Evolutionary conservation across 1,140 invertebrate genomes (phyloP).

Genomic region (Drosophila asahinai): DNA sequence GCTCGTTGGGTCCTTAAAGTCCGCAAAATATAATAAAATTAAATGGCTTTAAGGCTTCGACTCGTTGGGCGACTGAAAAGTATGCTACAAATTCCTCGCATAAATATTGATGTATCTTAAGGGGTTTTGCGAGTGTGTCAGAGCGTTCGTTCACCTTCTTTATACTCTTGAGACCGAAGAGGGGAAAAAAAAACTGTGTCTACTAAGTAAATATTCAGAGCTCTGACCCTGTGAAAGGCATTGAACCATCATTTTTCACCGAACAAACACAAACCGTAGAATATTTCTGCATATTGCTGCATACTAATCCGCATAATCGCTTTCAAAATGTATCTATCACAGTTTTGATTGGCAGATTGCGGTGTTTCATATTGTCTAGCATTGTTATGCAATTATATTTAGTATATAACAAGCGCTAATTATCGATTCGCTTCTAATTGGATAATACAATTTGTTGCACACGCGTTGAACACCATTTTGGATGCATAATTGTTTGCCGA

Average conservation of each 20-base stretch:
- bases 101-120: constrained; percentile 34
- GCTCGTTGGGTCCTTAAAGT: constrained; percentile 42
- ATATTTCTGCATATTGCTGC: constrained; percentile 9
- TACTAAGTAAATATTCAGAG: constrained; percentile 31
- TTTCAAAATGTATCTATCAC: not conserved
- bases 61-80: constrained; percentile 30
- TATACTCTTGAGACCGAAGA: constrained; percentile 23
- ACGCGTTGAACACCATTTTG: constrained; percentile 1
- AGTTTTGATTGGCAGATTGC: not conserved
- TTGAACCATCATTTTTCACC: constrained; percentile 17
- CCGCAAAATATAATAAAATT: constrained; percentile 71
- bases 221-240: constrained; percentile 28
- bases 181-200: not conserved
- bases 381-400: constrained; percentile 1
- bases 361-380: not conserved
- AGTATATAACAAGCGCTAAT: constrained; percentile 4
- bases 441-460: constrained; percentile 22
- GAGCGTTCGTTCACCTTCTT: constrained; percentile 42
- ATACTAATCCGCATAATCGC: constrained; percentile 1
- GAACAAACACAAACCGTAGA: not conserved
- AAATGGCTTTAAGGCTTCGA: constrained; percentile 67
- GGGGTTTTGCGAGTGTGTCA: not conserved
- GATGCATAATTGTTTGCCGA: constrained; percentile 11
- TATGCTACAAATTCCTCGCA: constrained; percentile 34
- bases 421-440: constrained; percentile 19